A percentile compares a stretch with the other conserved stretches of the same genome.
Conservation (phyloP, 2,797 vertebrate genomes). For the Gambelia wislizenii region DNA sequence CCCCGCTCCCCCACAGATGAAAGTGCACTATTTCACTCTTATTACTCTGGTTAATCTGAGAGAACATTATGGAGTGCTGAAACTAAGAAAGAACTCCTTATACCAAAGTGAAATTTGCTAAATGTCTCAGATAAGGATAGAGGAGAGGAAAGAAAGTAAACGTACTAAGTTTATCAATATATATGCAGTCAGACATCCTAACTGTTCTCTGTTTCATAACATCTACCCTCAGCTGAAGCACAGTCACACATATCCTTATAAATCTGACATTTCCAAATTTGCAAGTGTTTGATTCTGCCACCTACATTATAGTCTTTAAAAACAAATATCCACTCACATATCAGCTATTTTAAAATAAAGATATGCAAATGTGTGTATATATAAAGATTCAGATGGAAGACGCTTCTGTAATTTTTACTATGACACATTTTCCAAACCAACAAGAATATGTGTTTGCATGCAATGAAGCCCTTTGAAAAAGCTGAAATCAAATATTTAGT, state of each 20-base stretch:
- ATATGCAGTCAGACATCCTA: neutral
- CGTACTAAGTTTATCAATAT: neutral
- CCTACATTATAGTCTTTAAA: constrained; percentile 31
- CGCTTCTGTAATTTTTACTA: neutral
- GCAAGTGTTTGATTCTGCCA: constrained; percentile 26
- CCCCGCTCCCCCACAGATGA: no score
- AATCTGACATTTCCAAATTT: constrained; percentile 34
- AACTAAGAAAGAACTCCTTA: neutral
- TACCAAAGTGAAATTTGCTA: neutral
- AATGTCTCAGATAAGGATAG: neutral
- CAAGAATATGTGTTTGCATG: neutral
- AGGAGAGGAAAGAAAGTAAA: constrained; percentile 23
- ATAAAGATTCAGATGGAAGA: neutral
- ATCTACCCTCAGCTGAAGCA: constrained; percentile 3
- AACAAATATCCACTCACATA: constrained; percentile 16
- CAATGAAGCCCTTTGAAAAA: neutral
- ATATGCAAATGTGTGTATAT: neutral
- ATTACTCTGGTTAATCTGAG: neutral
- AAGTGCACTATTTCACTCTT: neutral
- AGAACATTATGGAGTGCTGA: neutral
- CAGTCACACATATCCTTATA: constrained; percentile 16
- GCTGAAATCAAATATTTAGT: neutral
- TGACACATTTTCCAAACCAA: neutral
- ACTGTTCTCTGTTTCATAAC: constrained; percentile 23
- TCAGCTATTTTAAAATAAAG: constrained; percentile 21